Conservation (phyloP, 2,797 vertebrate species). For the Lagorchestes hirsutus region DNA sequence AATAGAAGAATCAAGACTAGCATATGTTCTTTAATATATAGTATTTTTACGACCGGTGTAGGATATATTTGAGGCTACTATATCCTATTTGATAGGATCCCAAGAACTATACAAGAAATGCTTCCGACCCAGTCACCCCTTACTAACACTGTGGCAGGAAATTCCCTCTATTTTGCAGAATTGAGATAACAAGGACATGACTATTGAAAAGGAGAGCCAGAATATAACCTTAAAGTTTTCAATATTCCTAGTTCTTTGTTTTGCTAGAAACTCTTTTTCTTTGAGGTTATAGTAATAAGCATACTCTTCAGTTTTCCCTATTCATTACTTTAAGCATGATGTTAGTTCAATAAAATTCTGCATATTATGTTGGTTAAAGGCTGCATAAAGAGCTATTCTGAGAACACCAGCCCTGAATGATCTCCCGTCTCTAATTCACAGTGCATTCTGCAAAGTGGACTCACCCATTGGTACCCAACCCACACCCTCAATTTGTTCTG, state of each 20-base stretch:
- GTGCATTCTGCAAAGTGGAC: not conserved
- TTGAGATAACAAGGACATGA: not conserved
- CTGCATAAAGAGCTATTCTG: not conserved
- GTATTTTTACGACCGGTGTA: not conserved
- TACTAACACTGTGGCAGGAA: conserved; percentile 10
- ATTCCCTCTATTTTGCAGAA: not conserved
- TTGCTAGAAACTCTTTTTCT: not conserved
- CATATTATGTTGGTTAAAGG: not conserved
- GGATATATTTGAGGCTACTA: not conserved
- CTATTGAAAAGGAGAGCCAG: not conserved
- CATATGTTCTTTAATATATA: not conserved
- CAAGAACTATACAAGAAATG: not conserved
- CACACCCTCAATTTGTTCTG: not conserved
- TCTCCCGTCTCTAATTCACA: not conserved
- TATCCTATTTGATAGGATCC: not conserved
- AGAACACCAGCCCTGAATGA: not conserved
- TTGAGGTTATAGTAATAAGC: not conserved
- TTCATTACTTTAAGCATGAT: not conserved
- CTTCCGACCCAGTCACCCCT: not conserved
- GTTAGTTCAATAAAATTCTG: not conserved
- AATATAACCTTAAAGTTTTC: not conserved
- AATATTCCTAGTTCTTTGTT: not conserved
- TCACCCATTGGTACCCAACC: not conserved
- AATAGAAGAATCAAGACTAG: conserved; percentile 5
- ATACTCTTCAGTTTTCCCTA: not conserved